Base-by-base conservation (phyloP, 2,113 vertebrate species). In the Sorex fumeus region DNA sequence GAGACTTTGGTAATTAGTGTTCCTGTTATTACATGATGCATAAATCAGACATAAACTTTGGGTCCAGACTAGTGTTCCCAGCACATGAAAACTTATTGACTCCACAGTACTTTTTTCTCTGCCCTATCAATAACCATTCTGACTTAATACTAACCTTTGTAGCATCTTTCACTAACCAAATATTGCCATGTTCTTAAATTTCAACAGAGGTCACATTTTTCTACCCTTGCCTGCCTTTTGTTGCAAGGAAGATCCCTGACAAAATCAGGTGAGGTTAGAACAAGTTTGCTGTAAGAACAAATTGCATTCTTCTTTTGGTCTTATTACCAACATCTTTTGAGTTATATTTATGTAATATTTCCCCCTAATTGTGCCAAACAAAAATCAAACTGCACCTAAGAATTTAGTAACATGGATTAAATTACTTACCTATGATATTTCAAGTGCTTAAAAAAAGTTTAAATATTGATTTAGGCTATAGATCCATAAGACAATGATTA, bases 61-160 rank as follows among this genome's bases (percentile, higher is more conserved):
- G 64, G 50, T 6, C 13, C 8, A 18, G 10, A 5, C 27, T 6
- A 3, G 7, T 74, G 30, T 76, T 10, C 0, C 28, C 23, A 43
- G 28, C 19, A 12, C 25, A 3, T 53, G 21, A 0, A 1, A 21
- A 18, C 1, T 34, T 84, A 53, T 0, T 6, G 1, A 2, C 2
- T 13, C 23, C 47, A 3, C 28, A 28, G 45, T 16, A n/a, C 12
- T 45, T 60, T 57, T 47, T 19, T 75, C 2, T 21, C 23, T 25
- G 53, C 7, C 60, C 18, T 13, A 32, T 0, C 28, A 27, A 5
- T n/a, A 43, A 72, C n/a, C 23, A 50, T 5, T 27, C 1, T 60
- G 5, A 11, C 8, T 50, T 21, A 4, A 5, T 3, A 32, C 1
- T 36, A 40, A 28, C 18, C 9, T 16, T 40, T 27, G 3, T 0